A percentile compares a stretch with the other conserved stretches of the same genome.
phyloP scores from a whole-genome alignment of 2,797 vertebrate genomes.

The Tolypeutes matacus region DNA sequence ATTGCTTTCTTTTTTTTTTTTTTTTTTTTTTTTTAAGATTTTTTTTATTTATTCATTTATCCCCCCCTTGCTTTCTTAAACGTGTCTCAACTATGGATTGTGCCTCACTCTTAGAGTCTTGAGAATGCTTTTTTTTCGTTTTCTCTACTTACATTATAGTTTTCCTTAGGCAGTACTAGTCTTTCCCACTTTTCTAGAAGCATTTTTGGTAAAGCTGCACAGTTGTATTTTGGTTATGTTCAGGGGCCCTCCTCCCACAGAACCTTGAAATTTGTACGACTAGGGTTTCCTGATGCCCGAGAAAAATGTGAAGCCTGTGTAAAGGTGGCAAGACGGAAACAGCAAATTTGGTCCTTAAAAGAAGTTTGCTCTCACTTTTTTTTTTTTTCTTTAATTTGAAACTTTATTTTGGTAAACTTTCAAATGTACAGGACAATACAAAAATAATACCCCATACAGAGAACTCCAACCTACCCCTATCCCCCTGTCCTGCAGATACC shows the following conservation, averaged over 20 bases:
- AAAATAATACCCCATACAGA: too few relatives aligned
- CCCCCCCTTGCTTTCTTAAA: too few relatives aligned
- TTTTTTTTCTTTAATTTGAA: too few relatives aligned
- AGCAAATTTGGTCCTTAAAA: constrained; percentile 19
- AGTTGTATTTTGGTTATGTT: neutral
- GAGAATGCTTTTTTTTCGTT: neutral
- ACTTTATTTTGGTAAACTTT: too few relatives aligned
- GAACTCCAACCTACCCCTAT: too few relatives aligned
- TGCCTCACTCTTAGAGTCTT: neutral
- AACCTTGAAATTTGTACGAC: neutral
- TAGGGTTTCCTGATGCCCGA: neutral
- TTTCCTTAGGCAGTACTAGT: neutral
- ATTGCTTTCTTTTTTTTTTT: too few relatives aligned
- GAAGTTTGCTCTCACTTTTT: neutral
- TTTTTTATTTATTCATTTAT: too few relatives aligned
- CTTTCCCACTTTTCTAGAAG: neutral
- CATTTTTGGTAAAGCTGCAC: neutral
- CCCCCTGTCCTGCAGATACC: too few relatives aligned
- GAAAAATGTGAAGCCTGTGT: neutral
- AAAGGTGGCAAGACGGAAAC: neutral
- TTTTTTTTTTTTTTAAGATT: too few relatives aligned
- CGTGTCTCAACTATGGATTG: neutral
- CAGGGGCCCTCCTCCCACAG: neutral
- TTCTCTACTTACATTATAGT: neutral
- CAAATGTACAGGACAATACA: too few relatives aligned